Evolutionary conservation across 2,888 invertebrate species (phyloP).

Genomic region (Oxystoma pomonae): DNA sequence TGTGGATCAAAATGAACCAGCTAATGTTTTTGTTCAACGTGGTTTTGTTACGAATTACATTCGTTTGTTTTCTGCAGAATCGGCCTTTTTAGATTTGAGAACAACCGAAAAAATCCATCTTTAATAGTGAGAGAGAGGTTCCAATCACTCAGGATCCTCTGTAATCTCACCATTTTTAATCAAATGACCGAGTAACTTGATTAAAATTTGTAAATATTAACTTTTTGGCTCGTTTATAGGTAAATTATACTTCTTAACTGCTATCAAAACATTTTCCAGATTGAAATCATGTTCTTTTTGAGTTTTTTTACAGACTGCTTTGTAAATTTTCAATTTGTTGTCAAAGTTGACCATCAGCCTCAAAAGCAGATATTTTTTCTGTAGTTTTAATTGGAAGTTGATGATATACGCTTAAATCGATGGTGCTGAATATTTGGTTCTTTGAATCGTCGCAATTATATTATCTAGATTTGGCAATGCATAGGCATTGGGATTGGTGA

Average conservation of each 20-base stretch:
- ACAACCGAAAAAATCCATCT: no score
- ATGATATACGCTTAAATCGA: slow-evolving; percentile 13
- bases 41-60: no score
- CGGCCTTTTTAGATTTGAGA: no score
- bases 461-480: slow-evolving; percentile 23
- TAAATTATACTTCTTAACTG: not conserved
- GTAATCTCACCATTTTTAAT: not conserved
- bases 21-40: no score
- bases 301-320: not conserved
- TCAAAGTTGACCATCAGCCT: slow-evolving; percentile 7
- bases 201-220: not conserved
- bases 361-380: slow-evolving; percentile 13
- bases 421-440: not conserved
- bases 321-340: slow-evolving; percentile 4
- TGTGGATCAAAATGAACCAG: no score
- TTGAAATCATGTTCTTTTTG: not conserved
- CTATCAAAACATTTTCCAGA: not conserved
- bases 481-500: slow-evolving; percentile 25
- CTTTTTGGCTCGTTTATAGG: not conserved
- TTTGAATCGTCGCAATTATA: slow-evolving; percentile 7
- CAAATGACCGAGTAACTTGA: not conserved
- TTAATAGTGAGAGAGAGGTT: not conserved
- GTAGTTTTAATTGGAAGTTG: slow-evolving; percentile 10
- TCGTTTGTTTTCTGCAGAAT: no score
- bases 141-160: not conserved